Evolutionary conservation across 2,797 vertebrate genomes (phyloP).

Genomic region (Microctenopoma stevenorrisi): DNA sequence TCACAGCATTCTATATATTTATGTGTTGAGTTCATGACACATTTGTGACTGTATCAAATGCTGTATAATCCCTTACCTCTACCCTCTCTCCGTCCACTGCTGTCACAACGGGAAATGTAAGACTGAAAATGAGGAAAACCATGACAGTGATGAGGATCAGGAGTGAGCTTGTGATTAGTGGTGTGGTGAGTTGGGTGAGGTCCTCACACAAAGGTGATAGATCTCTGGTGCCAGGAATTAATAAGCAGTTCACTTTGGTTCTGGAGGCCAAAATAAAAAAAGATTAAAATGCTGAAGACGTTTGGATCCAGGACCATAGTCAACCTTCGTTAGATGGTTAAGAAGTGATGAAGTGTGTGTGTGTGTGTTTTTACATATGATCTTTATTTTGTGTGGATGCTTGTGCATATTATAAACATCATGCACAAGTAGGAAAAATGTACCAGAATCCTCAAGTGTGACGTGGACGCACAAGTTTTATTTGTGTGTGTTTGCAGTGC

Average conservation of each 20-base stretch:
- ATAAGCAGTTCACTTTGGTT: slow-evolving; percentile 13
- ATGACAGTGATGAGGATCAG: slow-evolving; percentile 64
- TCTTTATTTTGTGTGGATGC: slow-evolving; percentile 11
- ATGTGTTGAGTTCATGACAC: not conserved
- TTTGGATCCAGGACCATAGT: slow-evolving; percentile 20
- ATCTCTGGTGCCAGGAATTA: not conserved
- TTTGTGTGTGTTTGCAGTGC: slow-evolving; percentile 50
- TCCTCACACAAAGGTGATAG: not conserved
- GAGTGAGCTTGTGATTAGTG: slow-evolving; percentile 67
- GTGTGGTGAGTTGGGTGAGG: slow-evolving; percentile 70
- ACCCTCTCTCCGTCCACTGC: slow-evolving; percentile 61
- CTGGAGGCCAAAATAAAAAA: not conserved
- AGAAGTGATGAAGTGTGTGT: slow-evolving; percentile 20
- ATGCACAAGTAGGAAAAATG: not conserved
- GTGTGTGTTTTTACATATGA: slow-evolving; percentile 23
- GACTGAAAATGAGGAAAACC: slow-evolving; percentile 64
- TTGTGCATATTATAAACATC: not conserved
- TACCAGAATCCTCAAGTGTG: not conserved
- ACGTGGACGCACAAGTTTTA: slow-evolving; percentile 38
- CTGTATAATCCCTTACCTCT: slow-evolving; percentile 32
- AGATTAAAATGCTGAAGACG: not conserved
- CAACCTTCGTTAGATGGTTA: slow-evolving; percentile 47
- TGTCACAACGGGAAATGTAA: slow-evolving; percentile 68
- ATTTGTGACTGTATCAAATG: not conserved
- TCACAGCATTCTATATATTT: not conserved